Evolutionary conservation across 2,888 invertebrate species (phyloP).

Genomic region (Hartigia nigra): DNA sequence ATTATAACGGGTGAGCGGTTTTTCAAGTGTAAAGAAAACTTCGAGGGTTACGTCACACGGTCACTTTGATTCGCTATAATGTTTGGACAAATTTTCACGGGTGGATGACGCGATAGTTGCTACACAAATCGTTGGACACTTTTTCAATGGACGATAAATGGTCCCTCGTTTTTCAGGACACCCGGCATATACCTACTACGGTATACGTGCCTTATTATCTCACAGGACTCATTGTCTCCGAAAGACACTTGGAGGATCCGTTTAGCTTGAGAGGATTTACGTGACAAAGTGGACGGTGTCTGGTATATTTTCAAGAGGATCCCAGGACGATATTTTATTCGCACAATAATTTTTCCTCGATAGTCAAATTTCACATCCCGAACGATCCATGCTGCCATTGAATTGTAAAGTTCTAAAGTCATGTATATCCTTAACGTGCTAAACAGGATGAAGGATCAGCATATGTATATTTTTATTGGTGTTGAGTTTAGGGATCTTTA

Average conservation of each 20-base stretch:
- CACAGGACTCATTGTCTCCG: background rate
- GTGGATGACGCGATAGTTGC: background rate
- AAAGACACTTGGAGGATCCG: background rate
- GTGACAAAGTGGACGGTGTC: background rate
- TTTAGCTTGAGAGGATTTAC: background rate
- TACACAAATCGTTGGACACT: background rate
- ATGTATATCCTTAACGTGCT: background rate
- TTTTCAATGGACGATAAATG: background rate
- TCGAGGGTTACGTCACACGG: background rate
- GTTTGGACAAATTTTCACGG: background rate
- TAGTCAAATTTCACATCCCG: background rate
- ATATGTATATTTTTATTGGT: background rate
- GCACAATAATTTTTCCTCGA: background rate
- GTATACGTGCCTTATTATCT: background rate
- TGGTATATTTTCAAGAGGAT: background rate
- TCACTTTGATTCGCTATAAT: background rate
- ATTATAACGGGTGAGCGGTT: background rate
- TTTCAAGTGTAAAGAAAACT: background rate
- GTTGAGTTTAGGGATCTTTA: background rate
- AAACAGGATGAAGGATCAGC: background rate
- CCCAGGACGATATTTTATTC: background rate
- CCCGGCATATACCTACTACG: background rate
- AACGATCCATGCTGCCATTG: background rate
- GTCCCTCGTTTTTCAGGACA: background rate
- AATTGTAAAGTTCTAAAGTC: background rate